A percentile compares a stretch with the other conserved stretches of the same genome.
Conservation (phyloP, 1,140 invertebrate species). For the Eumaeus atala region DNA sequence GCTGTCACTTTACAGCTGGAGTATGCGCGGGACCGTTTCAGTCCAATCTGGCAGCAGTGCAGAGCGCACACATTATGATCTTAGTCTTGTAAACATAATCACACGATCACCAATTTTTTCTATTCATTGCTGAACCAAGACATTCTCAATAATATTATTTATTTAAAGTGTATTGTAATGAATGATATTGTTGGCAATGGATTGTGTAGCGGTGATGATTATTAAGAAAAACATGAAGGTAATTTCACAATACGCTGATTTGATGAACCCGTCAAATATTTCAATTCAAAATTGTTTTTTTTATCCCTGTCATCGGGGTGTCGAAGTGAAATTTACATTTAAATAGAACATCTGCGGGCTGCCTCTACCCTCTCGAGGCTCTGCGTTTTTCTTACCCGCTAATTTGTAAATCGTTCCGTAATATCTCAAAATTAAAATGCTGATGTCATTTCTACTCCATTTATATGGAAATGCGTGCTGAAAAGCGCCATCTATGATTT, state of each 20-base stretch:
- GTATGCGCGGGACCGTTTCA: too few relatives aligned
- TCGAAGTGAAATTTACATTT: constrained; percentile 69
- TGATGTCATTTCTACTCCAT: constrained; percentile 71
- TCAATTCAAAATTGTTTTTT: constrained; percentile 63
- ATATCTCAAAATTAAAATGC: constrained; percentile 73
- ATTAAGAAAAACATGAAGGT: constrained; percentile 3
- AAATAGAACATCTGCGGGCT: constrained; percentile 71
- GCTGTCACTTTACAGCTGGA: too few relatives aligned
- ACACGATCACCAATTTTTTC: too few relatives aligned
- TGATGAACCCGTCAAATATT: constrained; percentile 58
- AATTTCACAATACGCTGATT: constrained; percentile 30
- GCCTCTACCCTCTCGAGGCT: constrained; percentile 61
- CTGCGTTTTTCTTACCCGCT: constrained; percentile 66
- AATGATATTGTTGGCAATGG: too few relatives aligned
- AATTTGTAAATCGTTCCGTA: constrained; percentile 73
- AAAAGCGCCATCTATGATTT: constrained; percentile 1
- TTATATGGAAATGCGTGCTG: constrained; percentile 61
- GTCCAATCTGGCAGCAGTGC: too few relatives aligned
- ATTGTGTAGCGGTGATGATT: too few relatives aligned
- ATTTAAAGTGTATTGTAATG: too few relatives aligned
- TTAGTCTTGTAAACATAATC: too few relatives aligned
- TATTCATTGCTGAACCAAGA: too few relatives aligned
- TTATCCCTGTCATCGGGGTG: constrained; percentile 62
- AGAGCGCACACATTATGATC: too few relatives aligned
- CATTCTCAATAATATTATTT: too few relatives aligned